A percentile compares a stretch with the other conserved stretches of the same genome.
Conservation (phyloP, 2,888 invertebrate species). For the Petrophora chlorosata region DNA sequence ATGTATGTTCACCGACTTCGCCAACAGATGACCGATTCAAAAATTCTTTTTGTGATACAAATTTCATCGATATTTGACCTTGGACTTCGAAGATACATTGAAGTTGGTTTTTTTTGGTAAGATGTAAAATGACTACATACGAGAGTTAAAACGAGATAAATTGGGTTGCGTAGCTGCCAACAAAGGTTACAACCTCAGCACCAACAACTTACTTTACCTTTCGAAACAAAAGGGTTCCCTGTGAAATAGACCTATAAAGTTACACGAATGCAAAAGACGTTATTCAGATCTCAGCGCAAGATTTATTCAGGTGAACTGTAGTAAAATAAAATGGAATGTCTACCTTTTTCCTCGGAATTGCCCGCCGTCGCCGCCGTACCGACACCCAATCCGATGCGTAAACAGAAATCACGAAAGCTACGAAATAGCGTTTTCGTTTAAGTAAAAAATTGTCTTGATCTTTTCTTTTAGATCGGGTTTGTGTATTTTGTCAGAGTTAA, state of each 20-base stretch:
- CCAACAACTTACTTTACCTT: constrained; percentile 5
- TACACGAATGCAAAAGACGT: constrained; percentile 8
- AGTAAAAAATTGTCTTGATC: no score
- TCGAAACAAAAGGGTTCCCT: constrained; percentile 7
- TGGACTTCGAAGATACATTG: no score
- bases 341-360: constrained; percentile 36
- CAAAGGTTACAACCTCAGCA: not conserved
- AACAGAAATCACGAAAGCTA: constrained; percentile 29
- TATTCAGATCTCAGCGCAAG: constrained; percentile 24
- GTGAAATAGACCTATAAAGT: constrained; percentile 11
- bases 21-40: no score
- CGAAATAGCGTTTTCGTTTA: constrained; percentile 14
- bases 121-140: no score
- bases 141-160: no score
- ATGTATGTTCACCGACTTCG: no score
- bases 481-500: no score
- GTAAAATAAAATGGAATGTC: constrained; percentile 36
- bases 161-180: no score
- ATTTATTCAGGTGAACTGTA: constrained; percentile 34
- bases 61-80: no score
- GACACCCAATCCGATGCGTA: constrained; percentile 29
- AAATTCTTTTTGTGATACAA: no score
- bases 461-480: no score
- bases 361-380: constrained; percentile 8
- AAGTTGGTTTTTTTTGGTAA: no score